Evolutionary conservation across 2,888 invertebrate genomes (phyloP), one percentile per base, ranked within the genome.

Genomic region (Drosophila melanosoma): DNA sequence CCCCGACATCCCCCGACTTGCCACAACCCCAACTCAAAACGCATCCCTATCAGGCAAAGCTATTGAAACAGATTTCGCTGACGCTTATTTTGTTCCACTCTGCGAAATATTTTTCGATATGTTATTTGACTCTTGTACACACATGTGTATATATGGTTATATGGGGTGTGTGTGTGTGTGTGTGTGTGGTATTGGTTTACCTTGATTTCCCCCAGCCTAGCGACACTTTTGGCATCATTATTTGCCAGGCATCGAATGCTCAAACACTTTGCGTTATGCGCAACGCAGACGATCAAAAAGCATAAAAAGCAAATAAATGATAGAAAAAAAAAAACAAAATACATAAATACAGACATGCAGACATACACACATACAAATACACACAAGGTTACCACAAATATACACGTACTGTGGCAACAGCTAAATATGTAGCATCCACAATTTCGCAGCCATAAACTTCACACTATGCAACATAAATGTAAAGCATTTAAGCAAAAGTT

Each of bases 191-290:
- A 73, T 87, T 80, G 78, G 74, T 74, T 86, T 82, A 88, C 86
- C 86, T 85, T 83, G 69, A 74, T 79, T 72, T 60, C 48, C 48
- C 64, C 45, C 58, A 57, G 53, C 60, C 68, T 60, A 56, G 75
- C 79, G 87, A 83, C 83, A 86, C 88, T 88, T 85, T 84, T 74
- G 70, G 83, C 88, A 89, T 88, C 88, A 90, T 90, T 90, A 90
- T 90, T 88, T 88, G 80, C 82, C 76, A 74, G 78, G 71, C 81
- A 90, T 83, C 85, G 87, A 69, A 80, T 75, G 81, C 83, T 87
- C 76, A 80, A 89, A 77, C 81, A 75, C 85, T 82, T 89, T 90
- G 85, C 90, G 81, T 88, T 83, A 89, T 88, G 90, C 83, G 81
- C 61, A 68, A 48, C 67, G 82, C 85, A 87, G 81, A 87, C 85